Percentiles rank a stretch among this genome's conserved stretches.
Evolutionary conservation across 2,113 vertebrate species (phyloP).

Genomic region (Baryphthengus martii): DNA sequence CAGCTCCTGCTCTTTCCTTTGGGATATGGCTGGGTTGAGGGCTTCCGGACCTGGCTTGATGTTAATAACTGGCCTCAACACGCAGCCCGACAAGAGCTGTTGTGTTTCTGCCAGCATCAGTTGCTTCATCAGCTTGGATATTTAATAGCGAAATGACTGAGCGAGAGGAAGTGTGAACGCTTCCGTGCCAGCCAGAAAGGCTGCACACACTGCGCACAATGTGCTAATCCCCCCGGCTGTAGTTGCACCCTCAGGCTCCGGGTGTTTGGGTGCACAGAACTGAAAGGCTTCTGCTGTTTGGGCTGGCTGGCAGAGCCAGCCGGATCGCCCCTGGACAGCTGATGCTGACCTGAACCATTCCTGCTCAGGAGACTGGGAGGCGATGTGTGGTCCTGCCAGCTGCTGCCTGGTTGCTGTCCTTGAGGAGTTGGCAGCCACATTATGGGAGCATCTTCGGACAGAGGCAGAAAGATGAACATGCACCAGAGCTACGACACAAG

Average conservation of each 20-base stretch:
- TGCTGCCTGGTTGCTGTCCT: not conserved
- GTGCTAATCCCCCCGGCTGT: not conserved
- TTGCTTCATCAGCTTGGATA: not conserved
- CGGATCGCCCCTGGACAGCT: rapidly evolving
- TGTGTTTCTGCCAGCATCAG: not conserved
- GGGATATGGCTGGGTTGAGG: not conserved
- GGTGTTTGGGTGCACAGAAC: not conserved
- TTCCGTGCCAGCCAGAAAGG: not conserved
- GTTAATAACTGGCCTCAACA: not conserved
- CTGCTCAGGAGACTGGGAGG: not conserved
- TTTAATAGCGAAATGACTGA: not conserved
- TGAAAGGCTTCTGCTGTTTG: not conserved
- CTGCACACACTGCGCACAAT: not conserved
- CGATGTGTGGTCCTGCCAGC: not conserved
- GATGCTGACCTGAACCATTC: not conserved
- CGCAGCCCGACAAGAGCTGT: rapidly evolving
- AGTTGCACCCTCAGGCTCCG: not conserved
- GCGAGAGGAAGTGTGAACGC: not conserved
- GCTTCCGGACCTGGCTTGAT: not conserved
- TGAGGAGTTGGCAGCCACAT: not conserved
- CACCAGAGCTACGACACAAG: not conserved
- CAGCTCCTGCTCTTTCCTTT: not conserved
- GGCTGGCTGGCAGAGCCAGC: rapidly evolving
- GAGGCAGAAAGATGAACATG: not conserved
- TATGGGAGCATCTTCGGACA: not conserved